These are phyloP conservation scores for Strigamia transsilvanica DNA, from an alignment of 2,888 invertebrate genomes.

Conservation along the genomic window DNA sequence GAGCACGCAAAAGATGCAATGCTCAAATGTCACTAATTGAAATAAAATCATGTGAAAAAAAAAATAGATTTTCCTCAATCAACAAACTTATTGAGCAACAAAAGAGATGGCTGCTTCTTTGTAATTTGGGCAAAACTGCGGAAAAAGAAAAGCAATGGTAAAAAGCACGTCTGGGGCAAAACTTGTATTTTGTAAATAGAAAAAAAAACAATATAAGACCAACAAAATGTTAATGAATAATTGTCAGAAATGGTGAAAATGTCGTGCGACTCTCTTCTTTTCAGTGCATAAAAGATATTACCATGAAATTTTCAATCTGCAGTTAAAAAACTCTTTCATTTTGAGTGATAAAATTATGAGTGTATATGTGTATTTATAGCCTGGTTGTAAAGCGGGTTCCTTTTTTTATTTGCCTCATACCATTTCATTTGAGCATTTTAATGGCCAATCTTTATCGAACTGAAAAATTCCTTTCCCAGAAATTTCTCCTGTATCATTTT, in stretches of 20 bases:
- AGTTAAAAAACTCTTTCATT: constrained; percentile 1
- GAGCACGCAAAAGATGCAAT: too few species aligned
- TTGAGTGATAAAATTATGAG: constrained; percentile 19
- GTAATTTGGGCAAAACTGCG: too few species aligned
- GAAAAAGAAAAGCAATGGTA: too few species aligned
- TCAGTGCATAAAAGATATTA: not conserved
- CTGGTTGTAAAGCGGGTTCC: not conserved
- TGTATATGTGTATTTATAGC: constrained; percentile 19
- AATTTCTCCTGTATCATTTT: constrained; percentile 13
- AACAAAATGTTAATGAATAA: not conserved
- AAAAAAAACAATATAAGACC: not conserved
- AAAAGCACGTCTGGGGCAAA: too few species aligned
- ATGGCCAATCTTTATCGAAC: constrained; percentile 5
- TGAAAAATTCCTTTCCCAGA: constrained; percentile 2
- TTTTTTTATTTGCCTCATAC: constrained; percentile 23
- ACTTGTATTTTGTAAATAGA: too few species aligned
- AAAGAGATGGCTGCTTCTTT: too few species aligned
- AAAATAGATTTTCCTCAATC: too few species aligned
- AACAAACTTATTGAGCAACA: too few species aligned
- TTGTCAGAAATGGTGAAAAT: not conserved
- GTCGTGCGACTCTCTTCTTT: too few species aligned
- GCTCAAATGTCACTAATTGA: too few species aligned
- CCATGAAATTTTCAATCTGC: constrained; percentile 18
- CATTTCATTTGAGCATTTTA: constrained; percentile 26
- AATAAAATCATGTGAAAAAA: too few species aligned